Base-by-base conservation (phyloP, 35 echinoderm and acorn worm species). In the Holothuria glaberrima region DNA sequence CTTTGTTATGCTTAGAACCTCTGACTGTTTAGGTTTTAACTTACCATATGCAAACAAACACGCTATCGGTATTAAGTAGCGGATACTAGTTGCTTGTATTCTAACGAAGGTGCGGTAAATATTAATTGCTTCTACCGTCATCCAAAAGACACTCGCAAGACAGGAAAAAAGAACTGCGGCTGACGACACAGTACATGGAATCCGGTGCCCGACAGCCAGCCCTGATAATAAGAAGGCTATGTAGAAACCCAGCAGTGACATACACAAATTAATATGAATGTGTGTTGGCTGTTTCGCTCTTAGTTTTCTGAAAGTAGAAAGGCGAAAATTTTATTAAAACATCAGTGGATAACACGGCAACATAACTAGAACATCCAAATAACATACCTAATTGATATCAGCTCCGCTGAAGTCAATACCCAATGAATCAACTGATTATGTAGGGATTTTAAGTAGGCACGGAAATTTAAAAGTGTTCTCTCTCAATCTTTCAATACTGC, bases 231-330 rank as follows among this genome's bases (percentile, higher is more conserved):
- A 27, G 61, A 87, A 68, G 32, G 38, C 84, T 19, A 87, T 68
- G 61, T 87, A 87, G 38, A 87, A 87, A 38, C 60, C 60, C 6
- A 87, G 61, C 36, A 87, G 50, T 10, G 84, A 87, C 16, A 68
- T 0, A 68, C 84, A 87, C 6, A 87, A 48, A 48, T 83, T 83
- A 17, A 83, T 59, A 22, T 83, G 79, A 14, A 83, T 83, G 18
- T 83, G 24, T 24, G 79, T 83, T 27, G 79, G 79, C 27, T 83
- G 79, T 20, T 83, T 83, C 9, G 48, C 10, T 50, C 79, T 83
- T 13, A 59, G 58, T 26, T 41, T 29, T 34, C 79, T 83, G 41
- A 57, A 83, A 59, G 30, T 19, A 34, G 22, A 24, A n/a, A 57
- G 56, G 0, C 27, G 12, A 66, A 29, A 66, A 66, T 16, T 9